phyloP scores from a whole-genome alignment of 1,140 invertebrate genomes.

The Nylanderia fulva region DNA sequence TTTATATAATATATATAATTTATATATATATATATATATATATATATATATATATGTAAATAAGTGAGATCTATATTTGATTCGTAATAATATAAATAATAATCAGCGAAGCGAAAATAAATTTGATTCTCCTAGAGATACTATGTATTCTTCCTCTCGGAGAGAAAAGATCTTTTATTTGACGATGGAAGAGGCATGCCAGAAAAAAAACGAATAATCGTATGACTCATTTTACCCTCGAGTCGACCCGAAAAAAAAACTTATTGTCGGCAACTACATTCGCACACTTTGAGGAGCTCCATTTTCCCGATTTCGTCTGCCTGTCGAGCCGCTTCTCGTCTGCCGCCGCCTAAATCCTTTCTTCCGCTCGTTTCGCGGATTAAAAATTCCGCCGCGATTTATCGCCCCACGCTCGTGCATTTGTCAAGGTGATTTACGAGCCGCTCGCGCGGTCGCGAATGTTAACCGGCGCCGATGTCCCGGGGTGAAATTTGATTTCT shows the following conservation, averaged over 20 bases:
- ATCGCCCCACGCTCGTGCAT: constrained; percentile 47
- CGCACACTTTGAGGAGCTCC: constrained; percentile 36
- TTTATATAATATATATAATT: not conserved
- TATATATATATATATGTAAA: constrained; percentile 3
- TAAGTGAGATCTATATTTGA: not conserved
- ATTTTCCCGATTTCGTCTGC: constrained; percentile 4
- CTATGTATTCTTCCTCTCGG: too few relatives aligned
- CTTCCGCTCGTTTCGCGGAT: constrained; percentile 56
- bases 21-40: not conserved
- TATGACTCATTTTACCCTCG: constrained; percentile 21
- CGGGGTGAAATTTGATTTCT: constrained; percentile 34
- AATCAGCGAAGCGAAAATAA: not conserved
- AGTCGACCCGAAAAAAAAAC: constrained; percentile 29
- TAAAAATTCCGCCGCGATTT: constrained; percentile 67
- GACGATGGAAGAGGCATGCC: not conserved
- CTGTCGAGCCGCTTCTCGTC: not conserved
- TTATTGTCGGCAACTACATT: constrained; percentile 52
- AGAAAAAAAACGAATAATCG: constrained; percentile 8
- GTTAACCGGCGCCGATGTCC: constrained; percentile 30
- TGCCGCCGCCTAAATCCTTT: not conserved
- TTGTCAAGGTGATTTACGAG: constrained; percentile 65
- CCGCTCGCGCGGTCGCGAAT: not conserved
- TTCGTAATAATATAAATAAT: not conserved
- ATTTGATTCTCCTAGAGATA: not conserved
- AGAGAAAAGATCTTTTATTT: constrained; percentile 6